Base-by-base conservation (phyloP, 1,140 invertebrate genomes). In the Temnothorax nylanderi region DNA sequence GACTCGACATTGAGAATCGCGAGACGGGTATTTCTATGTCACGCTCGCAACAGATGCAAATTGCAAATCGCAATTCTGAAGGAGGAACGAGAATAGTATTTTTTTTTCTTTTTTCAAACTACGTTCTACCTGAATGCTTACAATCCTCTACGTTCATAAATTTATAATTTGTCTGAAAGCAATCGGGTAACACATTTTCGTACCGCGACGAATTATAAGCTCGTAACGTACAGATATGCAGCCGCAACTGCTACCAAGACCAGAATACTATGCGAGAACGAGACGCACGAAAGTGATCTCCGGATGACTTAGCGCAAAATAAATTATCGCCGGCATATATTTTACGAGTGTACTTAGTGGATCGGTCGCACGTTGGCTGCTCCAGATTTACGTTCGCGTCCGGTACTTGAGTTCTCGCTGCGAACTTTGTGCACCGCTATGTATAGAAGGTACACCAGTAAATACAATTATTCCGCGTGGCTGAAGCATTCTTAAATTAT, bases 311-410 rank as follows among this genome's bases (percentile, higher is more conserved):
- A 34, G 51, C 58, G 32, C 62, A 54, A 58, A 71, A 41, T 91
- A 90, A 91, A 91, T 91, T 90, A 87, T 80, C 74, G 84, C 78
- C 81, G 60, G 64, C 65, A 56, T 84, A 86, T 90, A 90, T 91
- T 90, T 88, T 72, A 80, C 64, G 58, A 69, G 37, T 58, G 78
- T 75, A 74, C 81, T 87, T 74, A 74, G 77, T 71, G 86, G 77
- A 71, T 81, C 56, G 60, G 11, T 69, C 69, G 58, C 69, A 62
- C 74, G 86, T 82, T 72, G 80, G 77, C 34, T 32, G 54, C 77
- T 71, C 67, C 41, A 71, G 67, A 88, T 88, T 88, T 88, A 88
- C 77, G 85, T 58, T 44, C 77, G 85, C 90, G 87, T 92, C 81
- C 87, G 89, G 88, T 88, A 87, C 85, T 89, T 69, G 21, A 58